Conservation (phyloP, 2,797 vertebrate genomes). For the Halcyon badia region DNA sequence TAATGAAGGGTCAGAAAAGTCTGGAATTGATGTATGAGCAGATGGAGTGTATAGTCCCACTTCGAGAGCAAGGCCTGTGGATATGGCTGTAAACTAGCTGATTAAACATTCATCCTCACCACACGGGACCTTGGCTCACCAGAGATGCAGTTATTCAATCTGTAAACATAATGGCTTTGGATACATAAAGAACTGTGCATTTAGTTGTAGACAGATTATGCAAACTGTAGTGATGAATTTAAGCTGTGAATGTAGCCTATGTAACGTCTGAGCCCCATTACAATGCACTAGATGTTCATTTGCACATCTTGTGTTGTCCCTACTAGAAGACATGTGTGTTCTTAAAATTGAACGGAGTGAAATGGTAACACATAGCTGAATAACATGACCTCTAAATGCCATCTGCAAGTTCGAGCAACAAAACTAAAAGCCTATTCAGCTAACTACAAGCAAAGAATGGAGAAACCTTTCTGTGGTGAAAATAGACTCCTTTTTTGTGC, state of each 20-base stretch:
- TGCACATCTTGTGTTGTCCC: background rate
- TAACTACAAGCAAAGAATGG: background rate
- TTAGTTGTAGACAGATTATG: background rate
- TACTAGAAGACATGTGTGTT: rapidly evolving
- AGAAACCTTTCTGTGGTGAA: background rate
- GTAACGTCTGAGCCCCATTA: background rate
- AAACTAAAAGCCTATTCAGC: background rate
- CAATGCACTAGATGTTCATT: background rate
- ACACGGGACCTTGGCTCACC: background rate
- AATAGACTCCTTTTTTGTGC: background rate
- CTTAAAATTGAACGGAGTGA: background rate
- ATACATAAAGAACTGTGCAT: background rate
- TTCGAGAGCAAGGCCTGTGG: conserved; percentile 14
- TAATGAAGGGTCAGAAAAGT: background rate
- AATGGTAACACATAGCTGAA: background rate
- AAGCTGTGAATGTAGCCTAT: background rate
- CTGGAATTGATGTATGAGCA: background rate
- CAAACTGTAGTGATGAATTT: background rate
- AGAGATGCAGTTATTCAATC: conserved; percentile 34
- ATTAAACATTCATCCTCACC: conserved; percentile 40
- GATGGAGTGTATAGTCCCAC: background rate
- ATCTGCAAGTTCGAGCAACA: background rate
- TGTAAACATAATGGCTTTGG: background rate
- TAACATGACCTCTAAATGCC: background rate
- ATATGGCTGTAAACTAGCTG: conserved; percentile 18